These are phyloP conservation scores for Condylura cristata DNA, from an alignment of 2,113 vertebrate genomes.

Conservation along the genomic window DNA sequence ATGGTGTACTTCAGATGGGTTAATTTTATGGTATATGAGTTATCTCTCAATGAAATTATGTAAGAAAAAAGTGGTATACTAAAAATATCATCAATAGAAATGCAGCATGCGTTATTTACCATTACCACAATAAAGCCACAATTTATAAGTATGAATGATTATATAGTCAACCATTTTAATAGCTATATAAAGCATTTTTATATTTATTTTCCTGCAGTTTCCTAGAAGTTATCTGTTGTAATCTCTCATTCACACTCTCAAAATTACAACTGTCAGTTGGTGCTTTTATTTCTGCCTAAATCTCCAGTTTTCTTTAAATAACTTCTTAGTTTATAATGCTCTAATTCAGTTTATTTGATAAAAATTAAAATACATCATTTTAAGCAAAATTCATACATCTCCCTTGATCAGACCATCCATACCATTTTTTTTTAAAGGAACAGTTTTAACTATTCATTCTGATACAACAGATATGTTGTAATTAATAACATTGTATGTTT, in stretches of 20 bases:
- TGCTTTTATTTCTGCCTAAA: slow-evolving; percentile 51
- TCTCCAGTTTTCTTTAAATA: slow-evolving; percentile 50
- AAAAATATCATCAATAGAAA: neutral
- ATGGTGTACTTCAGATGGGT: neutral
- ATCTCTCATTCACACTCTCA: neutral
- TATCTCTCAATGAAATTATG: slow-evolving; percentile 48
- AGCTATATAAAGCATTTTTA: slow-evolving; percentile 64
- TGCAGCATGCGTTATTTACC: slow-evolving; percentile 38
- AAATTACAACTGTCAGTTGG: neutral
- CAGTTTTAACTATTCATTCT: slow-evolving; percentile 14
- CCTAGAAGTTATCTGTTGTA: slow-evolving; percentile 24
- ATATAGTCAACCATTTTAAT: slow-evolving; percentile 33
- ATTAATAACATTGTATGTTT: slow-evolving; percentile 49
- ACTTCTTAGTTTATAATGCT: slow-evolving; percentile 53
- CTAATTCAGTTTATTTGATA: slow-evolving; percentile 43
- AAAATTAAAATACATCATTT: slow-evolving; percentile 49
- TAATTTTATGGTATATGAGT: slow-evolving; percentile 47
- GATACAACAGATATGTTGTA: slow-evolving; percentile 2
- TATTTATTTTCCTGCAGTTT: slow-evolving; percentile 43
- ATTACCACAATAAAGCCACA: slow-evolving; percentile 51
- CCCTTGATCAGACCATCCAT: slow-evolving; percentile 39
- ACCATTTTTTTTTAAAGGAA: slow-evolving; percentile 45
- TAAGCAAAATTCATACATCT: slow-evolving; percentile 29
- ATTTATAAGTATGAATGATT: slow-evolving; percentile 62
- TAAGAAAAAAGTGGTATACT: slow-evolving; percentile 17